These are phyloP conservation scores for Andricus grossulariae DNA, from an alignment of 1,140 invertebrate genomes.

Conservation along the genomic window DNA sequence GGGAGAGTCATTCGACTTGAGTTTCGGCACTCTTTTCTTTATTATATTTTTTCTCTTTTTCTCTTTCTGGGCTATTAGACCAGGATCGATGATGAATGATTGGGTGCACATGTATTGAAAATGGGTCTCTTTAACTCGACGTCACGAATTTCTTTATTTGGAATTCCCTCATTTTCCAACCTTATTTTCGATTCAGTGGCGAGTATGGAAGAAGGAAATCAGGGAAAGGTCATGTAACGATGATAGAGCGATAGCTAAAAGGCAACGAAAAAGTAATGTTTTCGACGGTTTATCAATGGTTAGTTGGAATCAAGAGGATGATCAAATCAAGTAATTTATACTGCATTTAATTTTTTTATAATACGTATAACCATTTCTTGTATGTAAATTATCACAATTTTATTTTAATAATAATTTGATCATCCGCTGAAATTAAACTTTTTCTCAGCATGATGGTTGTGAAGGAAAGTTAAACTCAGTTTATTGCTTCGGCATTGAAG, in stretches of 20 bases:
- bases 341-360: no score
- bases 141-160: neutral
- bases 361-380: no score
- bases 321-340: neutral
- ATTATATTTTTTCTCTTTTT: constrained; percentile 29
- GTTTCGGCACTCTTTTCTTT: neutral
- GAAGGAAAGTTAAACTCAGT: no score
- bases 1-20: constrained; percentile 7
- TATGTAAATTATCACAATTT: no score
- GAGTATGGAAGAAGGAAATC: no score
- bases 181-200: no score
- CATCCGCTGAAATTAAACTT: no score
- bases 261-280: constrained; percentile 1
- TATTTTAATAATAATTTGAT: no score
- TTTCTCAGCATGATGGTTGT: no score
- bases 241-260: constrained; percentile 1
- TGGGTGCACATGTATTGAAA: neutral
- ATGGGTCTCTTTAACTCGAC: neutral
- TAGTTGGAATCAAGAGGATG: neutral
- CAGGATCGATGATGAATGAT: constrained; percentile 14
- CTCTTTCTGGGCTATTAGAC: constrained; percentile 10
- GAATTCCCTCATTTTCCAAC: no score
- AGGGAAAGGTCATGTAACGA: neutral
- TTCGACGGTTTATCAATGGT: neutral
- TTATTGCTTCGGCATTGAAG: no score